These are phyloP conservation scores for Philhelius pedissequus DNA, from an alignment of 2,888 invertebrate genomes.

Conservation along the genomic window DNA sequence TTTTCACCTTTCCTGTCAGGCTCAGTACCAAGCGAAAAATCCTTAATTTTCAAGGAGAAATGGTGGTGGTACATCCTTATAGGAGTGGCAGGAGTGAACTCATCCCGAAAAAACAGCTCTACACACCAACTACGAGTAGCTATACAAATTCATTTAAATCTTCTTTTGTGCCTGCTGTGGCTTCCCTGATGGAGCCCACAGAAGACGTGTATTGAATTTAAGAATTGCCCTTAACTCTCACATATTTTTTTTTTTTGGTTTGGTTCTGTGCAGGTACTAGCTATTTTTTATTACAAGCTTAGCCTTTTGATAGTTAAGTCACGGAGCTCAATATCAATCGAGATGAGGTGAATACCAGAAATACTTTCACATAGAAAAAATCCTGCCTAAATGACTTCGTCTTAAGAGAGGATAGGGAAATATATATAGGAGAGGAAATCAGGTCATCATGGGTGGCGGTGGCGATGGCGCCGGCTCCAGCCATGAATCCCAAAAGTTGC, in stretches of 20 bases:
- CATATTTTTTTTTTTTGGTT: neutral
- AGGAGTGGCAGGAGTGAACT: neutral
- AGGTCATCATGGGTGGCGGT: neutral
- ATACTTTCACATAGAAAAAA: constrained; percentile 41
- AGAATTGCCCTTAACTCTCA: constrained; percentile 34
- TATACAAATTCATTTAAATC: constrained; percentile 50
- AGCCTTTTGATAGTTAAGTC: constrained; percentile 61
- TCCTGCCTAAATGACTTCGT: constrained; percentile 53
- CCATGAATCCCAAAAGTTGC: constrained; percentile 8
- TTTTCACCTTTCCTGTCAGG: constrained; percentile 51
- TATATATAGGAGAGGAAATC: neutral
- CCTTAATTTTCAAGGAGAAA: constrained; percentile 56
- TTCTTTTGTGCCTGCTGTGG: neutral
- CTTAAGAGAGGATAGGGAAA: neutral
- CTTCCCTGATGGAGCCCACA: constrained; percentile 26
- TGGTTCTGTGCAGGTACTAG: neutral
- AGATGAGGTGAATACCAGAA: constrained; percentile 62
- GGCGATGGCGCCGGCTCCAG: neutral
- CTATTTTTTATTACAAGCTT: neutral
- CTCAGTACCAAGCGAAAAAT: constrained; percentile 7
- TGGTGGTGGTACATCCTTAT: neutral
- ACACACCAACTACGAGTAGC: constrained; percentile 21
- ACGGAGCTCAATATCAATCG: constrained; percentile 66
- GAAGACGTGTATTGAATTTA: constrained; percentile 61
- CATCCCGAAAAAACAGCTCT: neutral